Base-by-base conservation (phyloP, 1,140 invertebrate species). In the Chlorops oryzae region DNA sequence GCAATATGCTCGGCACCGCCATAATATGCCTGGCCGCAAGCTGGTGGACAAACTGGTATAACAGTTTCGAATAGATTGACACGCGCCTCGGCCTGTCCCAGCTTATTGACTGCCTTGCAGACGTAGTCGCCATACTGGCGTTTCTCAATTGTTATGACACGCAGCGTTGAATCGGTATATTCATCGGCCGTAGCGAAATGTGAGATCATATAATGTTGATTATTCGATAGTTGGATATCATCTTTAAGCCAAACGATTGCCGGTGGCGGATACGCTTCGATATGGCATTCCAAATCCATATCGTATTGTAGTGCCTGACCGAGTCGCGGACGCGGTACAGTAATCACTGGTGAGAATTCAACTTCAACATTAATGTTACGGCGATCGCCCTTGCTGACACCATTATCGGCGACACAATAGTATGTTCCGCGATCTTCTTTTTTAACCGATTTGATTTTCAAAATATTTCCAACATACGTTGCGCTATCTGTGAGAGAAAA, bases 371-470 rank as follows among this genome's bases (percentile, higher is more conserved):
- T 90, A 55, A 94, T 88, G 61, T 93, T 92, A 58, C 90, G 77
- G 27, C 87, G 75, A 5, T 87, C 84, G 1, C 90, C 90, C 57
- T 83, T 83, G 41, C 90, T 90, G 1, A 94, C 90, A 20, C 83
- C 86, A 66, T 96, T 95, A 65, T 95, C 91, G 22, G 91, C 92
- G 12, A 95, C 87, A 61, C 92, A 96, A 68, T 93, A 94, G 72
- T 94, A 94, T 0, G 90, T 94, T 32, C 91, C 91, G 38, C 90
- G 79, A 73, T 93, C 88, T 70, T 92, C 88, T 66, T 92, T 94
- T 34, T 80, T 81, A n/a, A 91, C 83, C 0, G 77, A 59, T 22
- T 81, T 75, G 46, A 96, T 92, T 69, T 86, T 87, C 55, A 95
- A 73, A n/a, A 83, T 77, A 62, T 92, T 92, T 18, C 91, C 91